A percentile compares a stretch with the other conserved stretches of the same genome.
These are phyloP conservation scores for Noctua janthe DNA, from an alignment of 2,888 invertebrate species.

Conservation along the genomic window DNA sequence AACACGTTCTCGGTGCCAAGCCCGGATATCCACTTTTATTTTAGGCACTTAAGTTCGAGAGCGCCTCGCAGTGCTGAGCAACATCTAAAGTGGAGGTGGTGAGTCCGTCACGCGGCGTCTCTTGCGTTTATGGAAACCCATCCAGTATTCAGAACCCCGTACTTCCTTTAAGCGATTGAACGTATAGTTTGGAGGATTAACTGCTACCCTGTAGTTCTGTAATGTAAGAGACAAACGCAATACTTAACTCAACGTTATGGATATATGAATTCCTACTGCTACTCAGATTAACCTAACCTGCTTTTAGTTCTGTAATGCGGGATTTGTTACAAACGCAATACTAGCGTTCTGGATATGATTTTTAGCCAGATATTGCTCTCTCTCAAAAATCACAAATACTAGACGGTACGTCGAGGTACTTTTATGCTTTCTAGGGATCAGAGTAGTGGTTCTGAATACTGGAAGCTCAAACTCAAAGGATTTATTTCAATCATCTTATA, in stretches of 20 bases:
- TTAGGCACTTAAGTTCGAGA: neutral
- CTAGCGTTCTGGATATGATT: too few relatives aligned
- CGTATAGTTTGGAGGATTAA: neutral
- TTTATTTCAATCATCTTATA: too few relatives aligned
- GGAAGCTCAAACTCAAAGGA: neutral
- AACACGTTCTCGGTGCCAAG: neutral
- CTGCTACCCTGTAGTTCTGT: neutral
- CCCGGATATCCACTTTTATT: conserved; percentile 6
- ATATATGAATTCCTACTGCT: too few relatives aligned
- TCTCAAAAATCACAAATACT: too few relatives aligned
- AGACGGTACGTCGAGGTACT: neutral
- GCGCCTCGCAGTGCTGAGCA: neutral
- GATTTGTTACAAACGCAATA: too few relatives aligned
- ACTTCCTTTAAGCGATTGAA: neutral
- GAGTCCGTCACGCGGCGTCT: neutral
- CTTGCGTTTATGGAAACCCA: neutral
- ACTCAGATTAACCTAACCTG: too few relatives aligned
- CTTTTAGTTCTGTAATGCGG: too few relatives aligned
- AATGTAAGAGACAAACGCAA: neutral
- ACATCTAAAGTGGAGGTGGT: neutral
- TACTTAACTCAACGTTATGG: too few relatives aligned
- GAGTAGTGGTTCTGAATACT: neutral
- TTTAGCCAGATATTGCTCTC: too few relatives aligned
- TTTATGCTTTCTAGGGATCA: neutral
- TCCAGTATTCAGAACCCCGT: neutral